Percentiles rank a stretch among this genome's conserved stretches.
phyloP scores from a whole-genome alignment of 1,140 invertebrate species.

The Drosophila repleta region DNA sequence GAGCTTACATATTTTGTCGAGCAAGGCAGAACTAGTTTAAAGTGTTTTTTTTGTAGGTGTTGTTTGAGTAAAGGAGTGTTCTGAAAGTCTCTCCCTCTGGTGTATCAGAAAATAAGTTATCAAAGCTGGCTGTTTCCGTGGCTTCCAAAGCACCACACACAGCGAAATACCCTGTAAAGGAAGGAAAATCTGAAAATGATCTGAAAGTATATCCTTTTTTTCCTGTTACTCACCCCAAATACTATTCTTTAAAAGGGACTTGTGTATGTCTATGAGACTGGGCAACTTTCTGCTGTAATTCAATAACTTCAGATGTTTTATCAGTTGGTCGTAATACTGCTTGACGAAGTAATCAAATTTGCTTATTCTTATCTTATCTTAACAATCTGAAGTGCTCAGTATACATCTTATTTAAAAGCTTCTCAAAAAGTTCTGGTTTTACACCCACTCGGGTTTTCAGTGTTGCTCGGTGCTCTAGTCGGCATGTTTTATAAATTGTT shows the following conservation, averaged over 20 bases:
- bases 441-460: conserved; percentile 84
- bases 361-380: conserved; percentile 53
- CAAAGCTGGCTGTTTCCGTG: conserved; percentile 51
- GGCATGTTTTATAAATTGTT: background rate
- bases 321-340: conserved; percentile 65
- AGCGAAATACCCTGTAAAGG: conserved; percentile 43
- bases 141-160: conserved; percentile 50
- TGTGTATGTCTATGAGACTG: conserved; percentile 58
- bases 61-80: conserved; percentile 35
- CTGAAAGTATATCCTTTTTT: background rate
- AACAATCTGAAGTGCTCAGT: too few species aligned
- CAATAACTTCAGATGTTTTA: conserved; percentile 52
- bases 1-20: too few species aligned
- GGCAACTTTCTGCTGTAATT: conserved; percentile 59
- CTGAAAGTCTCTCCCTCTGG: conserved; percentile 51
- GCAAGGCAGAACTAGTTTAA: conserved; percentile 61
- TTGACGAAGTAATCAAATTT: conserved; percentile 75
- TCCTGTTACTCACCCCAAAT: conserved; percentile 54
- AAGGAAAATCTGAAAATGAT: background rate
- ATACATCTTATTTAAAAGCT: too few species aligned
- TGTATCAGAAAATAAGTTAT: conserved; percentile 48
- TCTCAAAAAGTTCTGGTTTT: conserved; percentile 79
- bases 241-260: conserved; percentile 51
- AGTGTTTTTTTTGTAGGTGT: conserved; percentile 43
- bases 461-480: too few species aligned